Evolutionary conservation across 2,888 invertebrate genomes (phyloP).

Genomic region (Luffia ferchaultella): DNA sequence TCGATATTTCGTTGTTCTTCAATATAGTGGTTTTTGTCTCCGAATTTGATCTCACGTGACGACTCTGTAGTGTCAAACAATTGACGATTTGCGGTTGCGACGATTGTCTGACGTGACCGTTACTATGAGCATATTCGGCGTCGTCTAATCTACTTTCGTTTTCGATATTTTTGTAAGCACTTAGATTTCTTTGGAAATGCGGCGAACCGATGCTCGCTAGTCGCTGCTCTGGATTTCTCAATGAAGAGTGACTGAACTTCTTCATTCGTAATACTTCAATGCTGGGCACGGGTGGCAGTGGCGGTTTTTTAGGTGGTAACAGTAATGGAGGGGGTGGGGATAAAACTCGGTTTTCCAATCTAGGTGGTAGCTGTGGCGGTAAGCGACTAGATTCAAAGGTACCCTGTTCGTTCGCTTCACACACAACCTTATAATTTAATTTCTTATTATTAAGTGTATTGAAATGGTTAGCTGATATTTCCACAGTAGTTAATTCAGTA

Average conservation of each 20-base stretch:
- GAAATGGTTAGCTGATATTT: slow-evolving; percentile 50
- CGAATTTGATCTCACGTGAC: slow-evolving; percentile 53
- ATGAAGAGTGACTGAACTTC: slow-evolving; percentile 39
- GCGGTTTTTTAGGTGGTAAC: slow-evolving; percentile 75
- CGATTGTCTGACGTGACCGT: slow-evolving; percentile 21
- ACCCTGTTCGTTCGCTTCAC: slow-evolving; percentile 48
- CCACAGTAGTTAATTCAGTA: slow-evolving; percentile 48
- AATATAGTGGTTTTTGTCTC: slow-evolving; percentile 56
- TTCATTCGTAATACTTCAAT: slow-evolving; percentile 68
- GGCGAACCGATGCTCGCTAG: slow-evolving; percentile 72
- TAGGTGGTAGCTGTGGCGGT: slow-evolving; percentile 64
- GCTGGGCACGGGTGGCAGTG: slow-evolving; percentile 74
- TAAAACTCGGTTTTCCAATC: slow-evolving; percentile 40
- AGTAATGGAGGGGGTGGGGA: slow-evolving; percentile 61
- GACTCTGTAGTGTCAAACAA: slow-evolving; percentile 48
- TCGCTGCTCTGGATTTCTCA: slow-evolving; percentile 52
- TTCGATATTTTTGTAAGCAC: slow-evolving; percentile 67
- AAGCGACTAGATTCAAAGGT: slow-evolving; percentile 23
- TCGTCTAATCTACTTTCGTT: slow-evolving; percentile 50
- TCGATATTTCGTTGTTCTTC: slow-evolving; percentile 51
- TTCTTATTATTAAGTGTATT: slow-evolving; percentile 52
- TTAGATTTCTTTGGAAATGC: slow-evolving; percentile 68
- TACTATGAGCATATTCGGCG: slow-evolving; percentile 18
- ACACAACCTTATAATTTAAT: slow-evolving; percentile 50
- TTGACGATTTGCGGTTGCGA: slow-evolving; percentile 43